Conservation (phyloP, 2,113 vertebrate species). For the Colistium nudipinnis region DNA sequence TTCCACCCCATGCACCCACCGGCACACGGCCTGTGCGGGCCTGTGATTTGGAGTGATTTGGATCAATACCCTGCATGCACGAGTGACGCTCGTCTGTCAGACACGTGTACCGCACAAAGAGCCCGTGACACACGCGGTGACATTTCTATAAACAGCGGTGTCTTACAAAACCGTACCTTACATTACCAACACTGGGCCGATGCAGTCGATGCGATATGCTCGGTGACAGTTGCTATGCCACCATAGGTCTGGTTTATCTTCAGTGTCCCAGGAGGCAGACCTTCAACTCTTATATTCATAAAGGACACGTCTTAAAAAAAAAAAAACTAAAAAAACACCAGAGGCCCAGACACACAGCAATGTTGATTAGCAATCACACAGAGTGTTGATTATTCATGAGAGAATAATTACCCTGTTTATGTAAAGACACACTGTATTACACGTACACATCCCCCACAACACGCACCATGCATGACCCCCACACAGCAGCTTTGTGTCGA, state of each 20-base stretch:
- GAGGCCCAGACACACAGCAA: slow-evolving; percentile 54
- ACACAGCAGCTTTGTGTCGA: slow-evolving; percentile 57
- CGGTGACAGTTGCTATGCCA: slow-evolving; percentile 53
- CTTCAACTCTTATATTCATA: slow-evolving; percentile 7
- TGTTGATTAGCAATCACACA: slow-evolving; percentile 41
- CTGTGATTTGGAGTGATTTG: slow-evolving; percentile 24
- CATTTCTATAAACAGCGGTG: slow-evolving; percentile 28
- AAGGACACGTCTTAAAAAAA: slow-evolving; percentile 17
- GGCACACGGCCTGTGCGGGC: slow-evolving; percentile 47
- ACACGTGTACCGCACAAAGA: slow-evolving; percentile 52
- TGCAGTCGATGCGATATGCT: slow-evolving; percentile 25
- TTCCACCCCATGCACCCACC: slow-evolving; percentile 21
- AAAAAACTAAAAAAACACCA: no score
- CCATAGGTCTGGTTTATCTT: slow-evolving; percentile 16
- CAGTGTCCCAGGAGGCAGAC: not conserved
- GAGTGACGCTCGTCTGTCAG: slow-evolving; percentile 15
- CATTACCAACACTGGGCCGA: not conserved
- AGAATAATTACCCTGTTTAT: slow-evolving; percentile 43
- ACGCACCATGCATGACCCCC: slow-evolving; percentile 50
- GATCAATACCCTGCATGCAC: slow-evolving; percentile 58
- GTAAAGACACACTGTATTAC: slow-evolving; percentile 18
- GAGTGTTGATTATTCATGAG: slow-evolving; percentile 13
- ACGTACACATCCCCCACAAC: not conserved
- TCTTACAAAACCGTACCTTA: slow-evolving; percentile 21
- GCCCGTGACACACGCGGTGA: slow-evolving; percentile 3